phyloP scores from a whole-genome alignment of 2,113 vertebrate genomes.

The Lonchura striata region DNA sequence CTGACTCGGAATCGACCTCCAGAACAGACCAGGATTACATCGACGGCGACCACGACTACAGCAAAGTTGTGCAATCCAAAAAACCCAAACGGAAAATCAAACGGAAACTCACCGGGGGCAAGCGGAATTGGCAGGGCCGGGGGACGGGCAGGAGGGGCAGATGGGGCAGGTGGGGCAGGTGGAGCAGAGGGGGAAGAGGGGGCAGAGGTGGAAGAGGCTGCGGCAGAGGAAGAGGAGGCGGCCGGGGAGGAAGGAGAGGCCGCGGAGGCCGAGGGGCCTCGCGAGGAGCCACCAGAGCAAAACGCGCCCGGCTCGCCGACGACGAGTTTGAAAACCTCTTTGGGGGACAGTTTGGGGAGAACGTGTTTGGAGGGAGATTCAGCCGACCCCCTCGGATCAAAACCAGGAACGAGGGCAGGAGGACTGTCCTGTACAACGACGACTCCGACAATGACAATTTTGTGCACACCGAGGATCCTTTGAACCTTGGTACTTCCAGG shows the following conservation, averaged over 20 bases:
- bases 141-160: conserved; percentile 65
- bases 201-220: conserved; percentile 72
- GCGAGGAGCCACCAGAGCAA: conserved; percentile 72
- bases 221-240: conserved; percentile 68
- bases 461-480: conserved; percentile 86
- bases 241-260: conserved; percentile 70
- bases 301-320: conserved; percentile 71
- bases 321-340: conserved; percentile 78
- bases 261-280: conserved; percentile 70
- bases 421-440: conserved; percentile 92
- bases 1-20: conserved; percentile 80
- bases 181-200: conserved; percentile 71
- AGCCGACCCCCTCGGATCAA: conserved; percentile 83
- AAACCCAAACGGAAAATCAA: conserved; percentile 75
- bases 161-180: conserved; percentile 75
- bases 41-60: conserved; percentile 97
- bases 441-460: conserved; percentile 91
- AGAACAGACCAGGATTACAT: conserved; percentile 88
- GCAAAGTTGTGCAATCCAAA: conserved; percentile 85
- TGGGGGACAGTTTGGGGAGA: conserved; percentile 72
- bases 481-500: conserved; percentile 95
- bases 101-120: conserved; percentile 70
- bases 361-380: conserved; percentile 51
- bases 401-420: conserved; percentile 94
- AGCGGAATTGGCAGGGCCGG: conserved; percentile 74